phyloP scores from a whole-genome alignment of 1,140 invertebrate species.

The Lethrus apterus region DNA sequence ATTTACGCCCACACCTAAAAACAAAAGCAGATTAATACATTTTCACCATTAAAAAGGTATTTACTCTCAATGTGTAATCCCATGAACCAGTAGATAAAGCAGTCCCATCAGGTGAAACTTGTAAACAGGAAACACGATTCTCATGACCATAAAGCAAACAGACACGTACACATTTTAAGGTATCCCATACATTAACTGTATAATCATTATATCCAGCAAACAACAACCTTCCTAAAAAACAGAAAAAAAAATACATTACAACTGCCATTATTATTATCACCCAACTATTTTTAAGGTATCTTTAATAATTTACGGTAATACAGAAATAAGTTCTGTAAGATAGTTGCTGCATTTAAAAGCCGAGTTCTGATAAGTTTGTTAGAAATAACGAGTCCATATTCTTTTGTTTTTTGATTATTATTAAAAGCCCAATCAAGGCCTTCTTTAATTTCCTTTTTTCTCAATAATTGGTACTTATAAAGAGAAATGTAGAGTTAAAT shows the following conservation, averaged over 20 bases:
- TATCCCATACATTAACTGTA: slow-evolving; percentile 98
- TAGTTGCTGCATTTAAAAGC: too few species aligned
- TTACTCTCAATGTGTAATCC: slow-evolving; percentile 91
- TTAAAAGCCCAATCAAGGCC: too few species aligned
- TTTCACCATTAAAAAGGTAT: slow-evolving; percentile 14
- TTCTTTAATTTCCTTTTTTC: too few species aligned
- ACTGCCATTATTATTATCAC: too few species aligned
- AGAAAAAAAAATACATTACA: slow-evolving; percentile 19
- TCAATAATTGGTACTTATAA: background rate
- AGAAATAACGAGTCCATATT: too few species aligned
- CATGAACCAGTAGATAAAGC: slow-evolving; percentile 96
- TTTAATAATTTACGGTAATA: too few species aligned
- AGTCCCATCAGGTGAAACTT: slow-evolving; percentile 95
- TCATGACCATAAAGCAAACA: slow-evolving; percentile 96
- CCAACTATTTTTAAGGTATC: too few species aligned
- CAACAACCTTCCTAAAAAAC: slow-evolving; percentile 68
- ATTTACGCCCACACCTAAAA: slow-evolving; percentile 39
- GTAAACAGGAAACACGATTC: slow-evolving; percentile 91
- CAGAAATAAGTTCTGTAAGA: too few species aligned
- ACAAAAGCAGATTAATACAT: slow-evolving; percentile 17
- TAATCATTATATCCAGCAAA: slow-evolving; percentile 99
- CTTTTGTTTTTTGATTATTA: too few species aligned
- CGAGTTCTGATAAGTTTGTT: too few species aligned
- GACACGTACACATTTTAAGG: slow-evolving; percentile 85
- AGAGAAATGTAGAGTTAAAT: too few species aligned